Base-by-base conservation (phyloP, 2,797 vertebrate genomes). In the Hippoglossus hippoglossus region DNA sequence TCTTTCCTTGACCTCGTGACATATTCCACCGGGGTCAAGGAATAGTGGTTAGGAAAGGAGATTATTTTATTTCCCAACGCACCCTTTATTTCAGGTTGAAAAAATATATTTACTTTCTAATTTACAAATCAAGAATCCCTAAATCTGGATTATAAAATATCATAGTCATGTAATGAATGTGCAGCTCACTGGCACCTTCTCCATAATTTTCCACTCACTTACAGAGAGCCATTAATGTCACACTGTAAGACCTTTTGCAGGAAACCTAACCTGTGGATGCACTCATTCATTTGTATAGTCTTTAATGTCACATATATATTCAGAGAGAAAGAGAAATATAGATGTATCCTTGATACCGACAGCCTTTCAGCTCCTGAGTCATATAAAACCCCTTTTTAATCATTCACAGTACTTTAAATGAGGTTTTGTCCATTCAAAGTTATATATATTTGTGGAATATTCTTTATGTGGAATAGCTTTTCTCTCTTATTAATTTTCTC, bases 401-500 rank as follows among this genome's bases (percentile, higher is more conserved):
- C 34, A 31, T 59, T 72, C 41, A 31, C 18, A 44, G 41, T 44
- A 16, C 24, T 22, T 11, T 22, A 68, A 67, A 72, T 41, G 54
- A 63, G 34, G 28, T 13, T 49, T n/a, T 49, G 21, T 36, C 59
- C 51, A 62, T 67, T 74, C 24, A 9, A 50, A 44, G 53, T 66
- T 66, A 21, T 55, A 28, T 71, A 15, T 65, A 24, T 25, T 3
- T 53, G 21, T 15, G 22, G 22, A 22, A 26, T 53, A 26, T 13
- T 49, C 18, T 49, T 9, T 4, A 10, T 28, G n/a, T 71, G 46
- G 47, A 56, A 58, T 54, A 56, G 34, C 53, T 64, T 51, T 46
- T 49, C 73, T 74, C 28, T 46, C 53, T 58, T 55, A 60, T 71
- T 73, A 10, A 69, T 82, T 69, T 76, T 58, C 61, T 72, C 41